Conservation (phyloP, 2,113 vertebrate species). For the Pterocles burchelli region DNA sequence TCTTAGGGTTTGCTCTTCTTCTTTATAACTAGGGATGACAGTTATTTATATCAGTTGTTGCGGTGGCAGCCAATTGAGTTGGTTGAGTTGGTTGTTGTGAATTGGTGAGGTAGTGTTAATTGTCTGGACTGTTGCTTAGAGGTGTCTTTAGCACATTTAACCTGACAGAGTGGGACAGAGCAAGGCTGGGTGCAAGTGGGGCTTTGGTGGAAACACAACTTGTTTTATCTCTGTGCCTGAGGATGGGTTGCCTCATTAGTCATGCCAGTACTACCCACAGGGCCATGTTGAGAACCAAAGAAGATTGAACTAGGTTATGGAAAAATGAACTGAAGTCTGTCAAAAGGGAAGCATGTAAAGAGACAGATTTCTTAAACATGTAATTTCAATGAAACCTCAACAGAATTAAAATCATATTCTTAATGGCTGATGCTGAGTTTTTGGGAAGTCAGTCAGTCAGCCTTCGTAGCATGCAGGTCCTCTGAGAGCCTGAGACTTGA, state of each 20-base stretch:
- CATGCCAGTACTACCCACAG: not conserved
- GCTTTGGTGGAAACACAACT: not conserved
- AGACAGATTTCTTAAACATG: rapidly evolving
- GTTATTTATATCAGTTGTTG: not conserved
- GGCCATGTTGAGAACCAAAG: not conserved
- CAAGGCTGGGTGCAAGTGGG: not conserved
- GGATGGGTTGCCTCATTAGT: rapidly evolving
- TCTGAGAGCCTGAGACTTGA: not conserved
- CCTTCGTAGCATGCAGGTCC: not conserved
- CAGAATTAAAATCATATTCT: not conserved
- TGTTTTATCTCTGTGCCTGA: not conserved
- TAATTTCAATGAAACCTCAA: not conserved
- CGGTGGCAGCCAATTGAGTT: not conserved
- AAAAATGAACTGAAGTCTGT: not conserved
- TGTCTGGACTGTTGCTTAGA: not conserved
- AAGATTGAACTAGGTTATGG: not conserved
- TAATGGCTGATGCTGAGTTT: not conserved
- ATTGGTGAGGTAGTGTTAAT: not conserved
- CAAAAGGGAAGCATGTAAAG: not conserved
- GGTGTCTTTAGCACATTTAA: not conserved
- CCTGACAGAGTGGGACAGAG: not conserved
- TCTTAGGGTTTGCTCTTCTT: not conserved
- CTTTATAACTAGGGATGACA: not conserved
- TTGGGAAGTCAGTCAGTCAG: not conserved
- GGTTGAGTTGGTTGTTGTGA: not conserved